A percentile compares a stretch with the other conserved stretches of the same genome.
Conservation (phyloP, 2,113 vertebrate genomes). For the Dicaeum eximium region DNA sequence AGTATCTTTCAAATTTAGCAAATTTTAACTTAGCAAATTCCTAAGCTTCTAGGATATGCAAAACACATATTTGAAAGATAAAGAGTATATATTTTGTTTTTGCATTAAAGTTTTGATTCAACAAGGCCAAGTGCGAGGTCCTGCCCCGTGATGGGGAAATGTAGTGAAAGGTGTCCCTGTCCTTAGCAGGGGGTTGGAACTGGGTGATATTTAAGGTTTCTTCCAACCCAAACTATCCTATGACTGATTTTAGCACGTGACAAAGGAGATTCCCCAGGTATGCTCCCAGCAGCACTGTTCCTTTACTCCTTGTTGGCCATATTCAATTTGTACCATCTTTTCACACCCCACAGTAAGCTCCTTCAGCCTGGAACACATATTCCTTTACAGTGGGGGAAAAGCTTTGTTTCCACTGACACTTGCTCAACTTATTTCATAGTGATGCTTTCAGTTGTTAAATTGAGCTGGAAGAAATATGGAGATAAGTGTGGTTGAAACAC, state of each 20-base stretch:
- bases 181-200: rapidly evolving
- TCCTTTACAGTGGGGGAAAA: background rate
- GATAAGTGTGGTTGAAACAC: background rate
- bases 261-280: background rate
- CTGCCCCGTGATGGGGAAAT: rapidly evolving
- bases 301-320: background rate
- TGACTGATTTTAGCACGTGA: background rate
- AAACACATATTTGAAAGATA: background rate
- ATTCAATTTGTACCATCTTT: background rate
- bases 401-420: background rate
- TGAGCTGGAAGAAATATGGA: background rate
- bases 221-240: background rate
- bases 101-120: background rate
- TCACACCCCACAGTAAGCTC: background rate
- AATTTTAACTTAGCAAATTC: no score
- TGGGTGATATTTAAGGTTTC: background rate
- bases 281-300: background rate
- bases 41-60: background rate
- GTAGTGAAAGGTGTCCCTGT: background rate
- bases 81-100: background rate
- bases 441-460: background rate
- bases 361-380: background rate
- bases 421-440: background rate
- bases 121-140: background rate
- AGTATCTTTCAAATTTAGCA: no score